Evolutionary conservation across 2,888 invertebrate species (phyloP).

Genomic region (Dasypolia templi): DNA sequence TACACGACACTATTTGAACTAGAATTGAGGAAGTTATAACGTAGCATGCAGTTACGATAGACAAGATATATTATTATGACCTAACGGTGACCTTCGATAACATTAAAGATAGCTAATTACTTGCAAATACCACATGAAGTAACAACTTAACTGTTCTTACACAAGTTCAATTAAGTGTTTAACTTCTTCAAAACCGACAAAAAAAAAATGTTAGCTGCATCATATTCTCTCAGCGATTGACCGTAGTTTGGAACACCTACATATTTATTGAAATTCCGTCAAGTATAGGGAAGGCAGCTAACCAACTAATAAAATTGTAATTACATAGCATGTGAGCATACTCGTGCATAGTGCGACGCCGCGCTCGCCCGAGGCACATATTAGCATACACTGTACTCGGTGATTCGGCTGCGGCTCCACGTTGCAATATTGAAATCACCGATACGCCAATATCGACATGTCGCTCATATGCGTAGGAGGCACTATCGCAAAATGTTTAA

Average conservation of each 20-base stretch:
- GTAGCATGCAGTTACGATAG: background rate
- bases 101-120: slow-evolving; percentile 1
- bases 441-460: slow-evolving; percentile 81
- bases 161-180: slow-evolving; percentile 25
- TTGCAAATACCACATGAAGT: slow-evolving; percentile 4
- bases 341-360: slow-evolving; percentile 63
- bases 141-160: slow-evolving; percentile 20
- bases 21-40: slow-evolving; percentile 25
- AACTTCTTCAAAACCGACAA: slow-evolving; percentile 21
- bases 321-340: slow-evolving; percentile 66
- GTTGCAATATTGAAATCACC: slow-evolving; percentile 78
- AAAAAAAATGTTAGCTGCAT: background rate
- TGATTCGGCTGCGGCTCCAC: slow-evolving; percentile 59
- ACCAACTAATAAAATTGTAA: slow-evolving; percentile 69
- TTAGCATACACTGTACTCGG: slow-evolving; percentile 77
- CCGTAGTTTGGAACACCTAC: slow-evolving; percentile 46
- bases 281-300: slow-evolving; percentile 53
- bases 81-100: background rate
- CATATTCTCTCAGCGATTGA: slow-evolving; percentile 11
- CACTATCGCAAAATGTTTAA: slow-evolving; percentile 81
- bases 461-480: slow-evolving; percentile 80
- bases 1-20: slow-evolving; percentile 8
- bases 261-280: slow-evolving; percentile 56
- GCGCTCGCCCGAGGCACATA: slow-evolving; percentile 75
- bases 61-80: slow-evolving; percentile 2